These are phyloP conservation scores for Australoheros facetus DNA, from an alignment of 2,797 vertebrate species.

Conservation along the genomic window DNA sequence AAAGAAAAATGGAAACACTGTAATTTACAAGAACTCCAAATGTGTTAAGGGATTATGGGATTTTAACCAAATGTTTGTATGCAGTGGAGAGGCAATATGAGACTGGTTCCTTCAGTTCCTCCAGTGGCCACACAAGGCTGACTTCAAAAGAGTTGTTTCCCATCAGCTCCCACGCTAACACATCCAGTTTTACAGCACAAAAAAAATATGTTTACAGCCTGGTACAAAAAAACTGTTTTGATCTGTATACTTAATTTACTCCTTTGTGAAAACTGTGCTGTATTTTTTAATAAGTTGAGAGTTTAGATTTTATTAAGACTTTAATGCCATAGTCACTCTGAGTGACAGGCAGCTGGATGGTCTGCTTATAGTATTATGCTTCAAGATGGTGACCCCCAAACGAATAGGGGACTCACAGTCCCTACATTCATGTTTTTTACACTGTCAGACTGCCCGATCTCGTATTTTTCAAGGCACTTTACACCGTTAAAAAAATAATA, in stretches of 20 bases:
- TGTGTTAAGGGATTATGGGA: neutral
- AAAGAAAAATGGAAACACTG: neutral
- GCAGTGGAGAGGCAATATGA: neutral
- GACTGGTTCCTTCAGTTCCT: neutral
- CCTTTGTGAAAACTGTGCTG: neutral
- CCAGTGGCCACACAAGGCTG: fast-evolving
- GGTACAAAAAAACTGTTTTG: neutral
- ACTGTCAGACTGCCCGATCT: neutral
- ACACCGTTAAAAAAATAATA: no score
- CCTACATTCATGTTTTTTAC: neutral
- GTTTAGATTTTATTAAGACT: no score
- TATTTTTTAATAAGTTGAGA: no score
- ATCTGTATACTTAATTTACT: neutral
- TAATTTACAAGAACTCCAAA: neutral
- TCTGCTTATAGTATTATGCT: neutral
- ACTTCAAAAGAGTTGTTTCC: neutral
- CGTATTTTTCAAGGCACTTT: no score
- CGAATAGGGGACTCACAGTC: no score
- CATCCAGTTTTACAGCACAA: neutral
- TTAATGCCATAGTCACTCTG: neutral
- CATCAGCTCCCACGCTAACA: neutral
- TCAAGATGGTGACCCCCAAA: no score
- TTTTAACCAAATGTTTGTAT: neutral
- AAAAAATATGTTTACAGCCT: neutral
- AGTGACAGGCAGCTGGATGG: neutral